Percentiles rank a stretch among this genome's conserved stretches.
phyloP scores from a whole-genome alignment of 2,113 vertebrate species.

The Sapajus apella region DNA sequence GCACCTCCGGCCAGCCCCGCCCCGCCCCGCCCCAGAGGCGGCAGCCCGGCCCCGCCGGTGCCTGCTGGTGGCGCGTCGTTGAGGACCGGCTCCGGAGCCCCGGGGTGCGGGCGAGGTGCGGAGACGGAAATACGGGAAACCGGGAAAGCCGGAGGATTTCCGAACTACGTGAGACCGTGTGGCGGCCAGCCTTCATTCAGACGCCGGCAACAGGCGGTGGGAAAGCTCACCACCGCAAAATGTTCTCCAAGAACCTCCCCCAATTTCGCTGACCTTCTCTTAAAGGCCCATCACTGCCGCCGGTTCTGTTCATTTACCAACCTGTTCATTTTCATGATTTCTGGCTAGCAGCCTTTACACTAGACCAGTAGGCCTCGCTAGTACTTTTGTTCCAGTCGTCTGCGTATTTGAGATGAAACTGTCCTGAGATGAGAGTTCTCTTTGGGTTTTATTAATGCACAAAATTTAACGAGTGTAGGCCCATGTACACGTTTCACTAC shows the following conservation, averaged over 20 bases:
- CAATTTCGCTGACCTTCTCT: background rate
- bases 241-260: background rate
- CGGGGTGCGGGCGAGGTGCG: background rate
- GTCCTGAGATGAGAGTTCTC: background rate
- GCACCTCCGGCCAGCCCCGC: background rate
- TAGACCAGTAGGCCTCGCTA: background rate
- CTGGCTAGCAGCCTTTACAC: background rate
- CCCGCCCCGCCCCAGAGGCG: background rate
- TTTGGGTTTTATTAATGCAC: slow-evolving; percentile 13
- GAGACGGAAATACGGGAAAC: background rate
- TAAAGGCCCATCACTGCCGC: background rate
- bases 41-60: background rate
- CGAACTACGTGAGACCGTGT: background rate
- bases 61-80: background rate
- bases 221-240: background rate
- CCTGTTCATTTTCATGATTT: background rate
- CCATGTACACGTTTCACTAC: background rate
- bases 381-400: background rate
- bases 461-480: background rate
- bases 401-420: slow-evolving; percentile 15
- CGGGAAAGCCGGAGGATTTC: background rate
- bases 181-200: fast-evolving
- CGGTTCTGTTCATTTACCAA: background rate
- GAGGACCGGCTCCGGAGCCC: background rate
- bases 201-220: background rate